Evolutionary conservation across 2,113 vertebrate species (phyloP).

Genomic region (Callorhinus ursinus): DNA sequence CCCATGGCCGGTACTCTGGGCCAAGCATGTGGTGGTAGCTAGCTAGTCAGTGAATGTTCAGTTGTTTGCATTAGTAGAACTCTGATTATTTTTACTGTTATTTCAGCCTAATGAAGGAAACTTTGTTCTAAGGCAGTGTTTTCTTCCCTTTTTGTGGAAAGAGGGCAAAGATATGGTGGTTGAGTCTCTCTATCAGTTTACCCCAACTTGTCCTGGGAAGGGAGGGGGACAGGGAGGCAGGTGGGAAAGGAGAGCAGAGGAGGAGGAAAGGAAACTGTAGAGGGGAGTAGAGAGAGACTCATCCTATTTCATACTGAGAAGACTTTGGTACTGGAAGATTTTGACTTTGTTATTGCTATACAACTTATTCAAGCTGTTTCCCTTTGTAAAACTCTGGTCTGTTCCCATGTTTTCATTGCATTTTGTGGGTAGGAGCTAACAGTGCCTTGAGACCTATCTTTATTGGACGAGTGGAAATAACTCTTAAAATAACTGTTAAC

Average conservation of each 20-base stretch:
- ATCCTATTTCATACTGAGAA: not conserved
- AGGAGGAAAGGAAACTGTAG: not conserved
- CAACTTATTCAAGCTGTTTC: not conserved
- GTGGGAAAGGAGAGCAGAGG: not conserved
- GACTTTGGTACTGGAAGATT: not conserved
- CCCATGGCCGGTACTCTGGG: not conserved
- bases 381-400: not conserved
- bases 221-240: not conserved
- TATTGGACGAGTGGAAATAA: not conserved
- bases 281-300: not conserved
- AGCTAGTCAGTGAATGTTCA: not conserved
- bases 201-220: not conserved
- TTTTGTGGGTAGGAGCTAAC: not conserved
- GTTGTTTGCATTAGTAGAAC: not conserved
- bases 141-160: not conserved
- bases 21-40: not conserved
- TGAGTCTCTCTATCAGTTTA: not conserved
- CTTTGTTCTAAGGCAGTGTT: not conserved
- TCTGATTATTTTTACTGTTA: not conserved
- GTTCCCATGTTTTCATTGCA: not conserved
- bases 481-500: not conserved
- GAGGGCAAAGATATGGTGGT: not conserved
- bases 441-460: not conserved
- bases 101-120: not conserved
- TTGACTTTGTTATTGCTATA: not conserved